A percentile compares a stretch with the other conserved stretches of the same genome.
phyloP scores from a whole-genome alignment of 1,140 invertebrate genomes.

The Zaprionus africanus region DNA sequence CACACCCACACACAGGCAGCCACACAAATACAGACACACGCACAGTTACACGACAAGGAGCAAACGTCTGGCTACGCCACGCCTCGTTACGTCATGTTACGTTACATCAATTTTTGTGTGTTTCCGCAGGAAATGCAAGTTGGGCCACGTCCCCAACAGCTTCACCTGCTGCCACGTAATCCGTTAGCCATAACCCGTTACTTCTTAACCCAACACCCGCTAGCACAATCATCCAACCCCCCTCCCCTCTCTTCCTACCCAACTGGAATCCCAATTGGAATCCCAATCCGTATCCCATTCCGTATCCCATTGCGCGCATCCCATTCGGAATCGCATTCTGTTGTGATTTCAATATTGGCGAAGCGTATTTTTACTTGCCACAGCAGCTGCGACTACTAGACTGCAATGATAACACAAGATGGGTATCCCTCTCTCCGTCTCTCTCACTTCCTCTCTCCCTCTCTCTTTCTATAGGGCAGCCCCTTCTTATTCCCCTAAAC shows the following conservation, averaged over 20 bases:
- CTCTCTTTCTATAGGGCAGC: background rate
- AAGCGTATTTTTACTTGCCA: conserved; percentile 77
- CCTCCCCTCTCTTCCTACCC: background rate
- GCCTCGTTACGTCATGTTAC: conserved; percentile 76
- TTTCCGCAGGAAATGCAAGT: conserved; percentile 81
- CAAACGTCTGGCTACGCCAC: conserved; percentile 58
- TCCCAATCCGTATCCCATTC: conserved; percentile 34
- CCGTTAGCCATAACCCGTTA: conserved; percentile 41
- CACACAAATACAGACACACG: conserved; percentile 2
- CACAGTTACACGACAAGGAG: conserved; percentile 31
- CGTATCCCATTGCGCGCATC: background rate
- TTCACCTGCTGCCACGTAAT: conserved; percentile 11
- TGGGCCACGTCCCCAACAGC: conserved; percentile 40
- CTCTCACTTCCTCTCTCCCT: background rate
- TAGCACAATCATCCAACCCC: background rate
- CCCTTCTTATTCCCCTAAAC: background rate
- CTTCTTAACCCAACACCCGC: conserved; percentile 23
- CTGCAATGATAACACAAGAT: conserved; percentile 60
- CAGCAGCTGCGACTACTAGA: conserved; percentile 65
- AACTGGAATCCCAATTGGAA: background rate
- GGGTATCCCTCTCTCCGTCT: background rate
- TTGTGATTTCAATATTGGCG: conserved; percentile 82
- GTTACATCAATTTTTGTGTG: conserved; percentile 82
- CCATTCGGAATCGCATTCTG: conserved; percentile 41
- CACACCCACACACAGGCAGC: conserved; percentile 33